A percentile compares a stretch with the other conserved stretches of the same genome.
These are phyloP conservation scores for Leptestheria dahalacensis DNA, from an alignment of 1,140 invertebrate species.

Conservation along the genomic window DNA sequence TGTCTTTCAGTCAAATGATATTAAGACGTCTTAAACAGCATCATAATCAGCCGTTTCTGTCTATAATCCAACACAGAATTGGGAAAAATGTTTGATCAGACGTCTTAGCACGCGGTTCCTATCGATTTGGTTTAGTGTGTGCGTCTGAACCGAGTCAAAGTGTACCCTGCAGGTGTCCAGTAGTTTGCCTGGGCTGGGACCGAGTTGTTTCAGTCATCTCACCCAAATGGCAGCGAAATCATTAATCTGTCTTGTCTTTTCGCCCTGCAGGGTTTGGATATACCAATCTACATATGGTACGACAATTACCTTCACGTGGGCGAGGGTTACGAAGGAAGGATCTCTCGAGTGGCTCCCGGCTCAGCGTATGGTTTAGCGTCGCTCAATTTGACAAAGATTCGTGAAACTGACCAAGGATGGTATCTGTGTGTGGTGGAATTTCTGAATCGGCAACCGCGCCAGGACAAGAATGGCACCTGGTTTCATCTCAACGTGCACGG, in stretches of 20 bases:
- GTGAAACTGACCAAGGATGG: constrained; percentile 87
- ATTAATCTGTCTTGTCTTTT: background rate
- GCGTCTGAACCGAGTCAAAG: too few relatives aligned
- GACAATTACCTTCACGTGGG: constrained; percentile 88
- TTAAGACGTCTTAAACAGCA: too few relatives aligned
- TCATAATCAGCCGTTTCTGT: too few relatives aligned
- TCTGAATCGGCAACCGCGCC: constrained; percentile 78
- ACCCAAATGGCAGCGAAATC: too few relatives aligned
- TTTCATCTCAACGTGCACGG: constrained; percentile 89
- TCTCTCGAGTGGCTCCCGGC: constrained; percentile 59
- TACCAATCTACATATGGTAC: constrained; percentile 94
- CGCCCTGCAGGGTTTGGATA: constrained; percentile 59
- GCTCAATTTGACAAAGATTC: constrained; percentile 83
- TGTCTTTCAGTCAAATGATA: too few relatives aligned
- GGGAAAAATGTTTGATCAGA: too few relatives aligned
- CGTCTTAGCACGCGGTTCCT: too few relatives aligned
- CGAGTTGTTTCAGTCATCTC: too few relatives aligned
- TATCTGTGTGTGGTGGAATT: constrained; percentile 94
- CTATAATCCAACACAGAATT: too few relatives aligned
- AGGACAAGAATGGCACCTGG: constrained; percentile 83
- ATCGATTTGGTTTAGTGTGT: too few relatives aligned
- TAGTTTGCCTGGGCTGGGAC: too few relatives aligned
- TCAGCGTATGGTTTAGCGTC: constrained; percentile 76
- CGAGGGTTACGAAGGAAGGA: constrained; percentile 77
- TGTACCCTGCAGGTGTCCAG: too few relatives aligned